phyloP scores from a whole-genome alignment of 2,888 invertebrate genomes.

The Eupithecia insigniata region DNA sequence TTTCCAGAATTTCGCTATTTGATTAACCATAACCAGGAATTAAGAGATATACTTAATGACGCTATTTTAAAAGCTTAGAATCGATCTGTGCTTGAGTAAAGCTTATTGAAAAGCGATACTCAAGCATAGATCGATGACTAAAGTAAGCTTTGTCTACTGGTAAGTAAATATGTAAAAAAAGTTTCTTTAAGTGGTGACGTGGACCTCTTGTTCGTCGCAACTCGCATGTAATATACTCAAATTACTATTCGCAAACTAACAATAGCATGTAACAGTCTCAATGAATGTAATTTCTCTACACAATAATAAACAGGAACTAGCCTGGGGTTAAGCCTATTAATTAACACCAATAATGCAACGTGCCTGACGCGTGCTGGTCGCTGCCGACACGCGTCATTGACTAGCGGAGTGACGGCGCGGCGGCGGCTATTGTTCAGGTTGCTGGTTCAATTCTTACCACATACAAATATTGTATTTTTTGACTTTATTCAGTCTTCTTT shows the following conservation, averaged over 20 bases:
- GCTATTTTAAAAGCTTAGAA: no score
- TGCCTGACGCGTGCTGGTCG: conserved; percentile 15
- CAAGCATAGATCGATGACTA: neutral
- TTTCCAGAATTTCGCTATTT: neutral
- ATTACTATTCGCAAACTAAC: neutral
- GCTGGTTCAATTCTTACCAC: neutral
- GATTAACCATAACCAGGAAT: neutral
- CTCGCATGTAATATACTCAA: neutral
- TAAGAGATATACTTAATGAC: no score
- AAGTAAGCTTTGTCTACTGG: neutral
- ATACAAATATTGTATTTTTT: neutral
- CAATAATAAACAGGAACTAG: conserved; percentile 8
- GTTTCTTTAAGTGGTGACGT: neutral
- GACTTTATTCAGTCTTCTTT: neutral
- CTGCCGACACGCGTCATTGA: conserved; percentile 42
- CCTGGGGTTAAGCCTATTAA: conserved; percentile 22
- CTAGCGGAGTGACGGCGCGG: conserved; percentile 26
- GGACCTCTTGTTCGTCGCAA: neutral
- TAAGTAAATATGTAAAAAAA: neutral
- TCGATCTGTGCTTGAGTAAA: no score
- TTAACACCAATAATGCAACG: conserved; percentile 24
- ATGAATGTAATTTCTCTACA: conserved; percentile 8
- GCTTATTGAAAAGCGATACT: neutral
- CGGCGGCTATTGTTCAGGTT: conserved; percentile 22
- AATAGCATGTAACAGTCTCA: neutral